Evolutionary conservation across 2,113 vertebrate species (phyloP).

Genomic region (Steatornis caripensis): DNA sequence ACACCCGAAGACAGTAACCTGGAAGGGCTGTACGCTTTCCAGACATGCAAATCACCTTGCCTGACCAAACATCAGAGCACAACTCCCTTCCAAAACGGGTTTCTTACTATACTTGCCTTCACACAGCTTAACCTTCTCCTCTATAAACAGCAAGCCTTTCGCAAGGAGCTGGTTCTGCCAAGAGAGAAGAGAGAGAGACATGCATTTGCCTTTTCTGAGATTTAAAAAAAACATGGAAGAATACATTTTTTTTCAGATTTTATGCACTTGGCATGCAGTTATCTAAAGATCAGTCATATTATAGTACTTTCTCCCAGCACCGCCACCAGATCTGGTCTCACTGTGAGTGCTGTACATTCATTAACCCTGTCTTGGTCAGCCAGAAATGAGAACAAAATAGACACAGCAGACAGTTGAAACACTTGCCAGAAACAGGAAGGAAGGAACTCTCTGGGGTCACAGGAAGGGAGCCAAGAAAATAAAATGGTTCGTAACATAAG

Average conservation of each 20-base stretch:
- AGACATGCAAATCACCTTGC: background rate
- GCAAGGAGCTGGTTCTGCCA: slow-evolving; percentile 91
- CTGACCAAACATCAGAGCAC: background rate
- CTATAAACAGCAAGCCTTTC: slow-evolving; percentile 85
- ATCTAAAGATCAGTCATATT: background rate
- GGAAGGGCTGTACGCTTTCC: background rate
- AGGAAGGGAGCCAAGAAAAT: background rate
- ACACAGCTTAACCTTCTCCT: slow-evolving; percentile 86
- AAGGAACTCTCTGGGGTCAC: background rate
- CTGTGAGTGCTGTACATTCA: background rate
- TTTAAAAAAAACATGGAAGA: background rate
- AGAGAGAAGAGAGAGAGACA: slow-evolving; percentile 63
- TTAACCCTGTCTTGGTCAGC: background rate
- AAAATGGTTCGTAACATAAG: background rate
- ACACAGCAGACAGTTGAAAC: background rate
- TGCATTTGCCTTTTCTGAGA: background rate
- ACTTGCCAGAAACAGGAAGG: background rate
- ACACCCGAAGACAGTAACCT: background rate
- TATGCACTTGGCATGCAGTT: background rate
- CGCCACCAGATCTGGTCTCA: background rate
- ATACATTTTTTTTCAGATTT: background rate
- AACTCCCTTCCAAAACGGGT: background rate
- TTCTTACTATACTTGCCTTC: slow-evolving; percentile 76
- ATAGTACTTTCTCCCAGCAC: background rate
- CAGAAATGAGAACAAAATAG: background rate